Percentiles rank a stretch among this genome's conserved stretches.
These are phyloP conservation scores for Smittia aterrima DNA, from an alignment of 2,888 invertebrate genomes.

Conservation along the genomic window DNA sequence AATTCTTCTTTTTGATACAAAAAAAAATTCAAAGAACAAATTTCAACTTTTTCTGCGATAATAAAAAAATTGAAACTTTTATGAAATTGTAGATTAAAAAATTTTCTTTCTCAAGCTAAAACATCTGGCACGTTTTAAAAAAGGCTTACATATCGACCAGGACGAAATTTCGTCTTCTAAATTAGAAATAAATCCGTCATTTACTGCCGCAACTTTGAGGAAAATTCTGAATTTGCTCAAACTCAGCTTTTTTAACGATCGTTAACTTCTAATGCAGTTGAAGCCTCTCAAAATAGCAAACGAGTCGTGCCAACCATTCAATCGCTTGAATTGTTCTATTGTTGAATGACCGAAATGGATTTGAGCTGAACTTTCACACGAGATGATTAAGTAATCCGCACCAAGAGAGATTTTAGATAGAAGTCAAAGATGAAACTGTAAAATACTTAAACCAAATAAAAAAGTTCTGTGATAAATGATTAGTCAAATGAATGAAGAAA, in stretches of 20 bases:
- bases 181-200: neutral
- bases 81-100: neutral
- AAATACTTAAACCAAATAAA: neutral
- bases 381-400: neutral
- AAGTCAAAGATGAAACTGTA: neutral
- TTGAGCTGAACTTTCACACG: neutral
- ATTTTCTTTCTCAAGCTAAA: no score
- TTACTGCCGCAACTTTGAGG: neutral
- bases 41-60: constrained; percentile 18
- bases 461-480: neutral
- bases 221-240: neutral
- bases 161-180: neutral
- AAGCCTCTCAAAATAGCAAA: no score
- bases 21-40: constrained; percentile 21
- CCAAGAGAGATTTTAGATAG: neutral
- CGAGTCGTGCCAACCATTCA: neutral
- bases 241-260: neutral
- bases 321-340: neutral
- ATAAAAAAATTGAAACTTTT: neutral
- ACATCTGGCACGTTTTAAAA: no score
- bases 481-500: neutral
- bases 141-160: neutral
- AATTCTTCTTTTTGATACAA: neutral
- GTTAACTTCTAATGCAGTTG: neutral
- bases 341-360: no score